Conservation (phyloP, 2,113 vertebrate species). For the Lipophrys pholis region DNA sequence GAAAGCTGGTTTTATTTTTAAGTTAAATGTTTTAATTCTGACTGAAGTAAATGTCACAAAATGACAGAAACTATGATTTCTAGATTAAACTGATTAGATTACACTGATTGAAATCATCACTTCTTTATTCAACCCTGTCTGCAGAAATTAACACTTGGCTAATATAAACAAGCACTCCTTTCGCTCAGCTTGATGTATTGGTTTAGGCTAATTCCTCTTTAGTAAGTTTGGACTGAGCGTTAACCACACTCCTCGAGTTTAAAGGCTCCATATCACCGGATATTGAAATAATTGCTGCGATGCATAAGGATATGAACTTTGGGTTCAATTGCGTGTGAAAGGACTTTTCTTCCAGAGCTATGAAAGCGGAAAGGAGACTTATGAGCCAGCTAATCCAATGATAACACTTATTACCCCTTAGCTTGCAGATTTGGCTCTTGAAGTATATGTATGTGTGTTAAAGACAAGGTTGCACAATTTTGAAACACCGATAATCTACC, state of each 20-base stretch:
- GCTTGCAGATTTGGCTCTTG: constrained; percentile 54
- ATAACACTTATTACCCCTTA: constrained; percentile 67
- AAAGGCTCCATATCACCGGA: constrained; percentile 43
- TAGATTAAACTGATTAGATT: not conserved
- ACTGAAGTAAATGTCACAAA: not conserved
- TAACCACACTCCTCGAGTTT: constrained; percentile 9
- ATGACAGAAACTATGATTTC: not conserved
- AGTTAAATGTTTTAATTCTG: not conserved
- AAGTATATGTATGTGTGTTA: constrained; percentile 35
- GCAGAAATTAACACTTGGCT: not conserved
- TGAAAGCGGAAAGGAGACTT: constrained; percentile 62
- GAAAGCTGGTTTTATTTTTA: not conserved
- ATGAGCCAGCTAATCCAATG: constrained; percentile 72
- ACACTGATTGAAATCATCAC: not conserved
- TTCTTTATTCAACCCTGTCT: not conserved
- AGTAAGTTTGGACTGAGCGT: constrained; percentile 21
- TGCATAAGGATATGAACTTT: constrained; percentile 66
- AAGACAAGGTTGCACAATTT: not conserved
- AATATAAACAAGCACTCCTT: not conserved
- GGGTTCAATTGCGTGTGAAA: constrained; percentile 67
- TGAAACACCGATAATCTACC: constrained; percentile 4
- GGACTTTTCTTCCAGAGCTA: constrained; percentile 63
- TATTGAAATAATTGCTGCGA: constrained; percentile 53
- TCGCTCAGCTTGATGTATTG: not conserved
- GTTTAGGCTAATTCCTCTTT: not conserved